These are phyloP conservation scores for Ptychobarbus kaznakovi DNA, from an alignment of 2,797 vertebrate genomes.

Conservation along the genomic window DNA sequence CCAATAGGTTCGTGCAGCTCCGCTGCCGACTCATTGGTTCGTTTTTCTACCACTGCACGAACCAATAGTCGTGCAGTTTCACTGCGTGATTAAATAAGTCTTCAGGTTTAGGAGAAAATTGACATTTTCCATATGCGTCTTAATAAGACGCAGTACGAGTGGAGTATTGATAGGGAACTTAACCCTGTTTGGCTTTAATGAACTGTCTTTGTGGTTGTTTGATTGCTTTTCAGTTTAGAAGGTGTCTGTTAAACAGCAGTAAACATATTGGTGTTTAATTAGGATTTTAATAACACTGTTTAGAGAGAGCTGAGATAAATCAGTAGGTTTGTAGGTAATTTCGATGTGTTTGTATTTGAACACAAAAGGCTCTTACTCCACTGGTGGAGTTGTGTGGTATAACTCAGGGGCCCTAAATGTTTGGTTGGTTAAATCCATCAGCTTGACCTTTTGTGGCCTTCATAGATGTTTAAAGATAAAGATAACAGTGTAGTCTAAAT, in stretches of 20 bases:
- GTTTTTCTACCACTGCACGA: no score
- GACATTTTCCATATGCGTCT: no score
- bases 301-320: neutral
- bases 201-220: neutral
- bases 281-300: neutral
- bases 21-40: no score
- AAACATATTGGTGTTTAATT: neutral
- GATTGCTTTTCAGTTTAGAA: neutral
- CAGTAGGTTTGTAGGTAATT: neutral
- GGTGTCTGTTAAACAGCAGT: neutral
- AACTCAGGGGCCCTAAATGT: constrained; percentile 40
- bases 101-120: no score
- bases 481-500: constrained; percentile 44
- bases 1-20: no score
- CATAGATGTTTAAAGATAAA: constrained; percentile 46
- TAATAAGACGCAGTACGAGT: no score
- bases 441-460: constrained; percentile 31
- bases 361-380: constrained; percentile 10
- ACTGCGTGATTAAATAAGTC: no score
- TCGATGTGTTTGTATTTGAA: neutral
- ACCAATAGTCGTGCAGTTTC: no score
- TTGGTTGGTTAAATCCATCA: constrained; percentile 34
- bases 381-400: constrained; percentile 2
- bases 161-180: no score
- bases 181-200: neutral